Evolutionary conservation across 2,113 vertebrate genomes (phyloP).

Genomic region (Antigone vipio): DNA sequence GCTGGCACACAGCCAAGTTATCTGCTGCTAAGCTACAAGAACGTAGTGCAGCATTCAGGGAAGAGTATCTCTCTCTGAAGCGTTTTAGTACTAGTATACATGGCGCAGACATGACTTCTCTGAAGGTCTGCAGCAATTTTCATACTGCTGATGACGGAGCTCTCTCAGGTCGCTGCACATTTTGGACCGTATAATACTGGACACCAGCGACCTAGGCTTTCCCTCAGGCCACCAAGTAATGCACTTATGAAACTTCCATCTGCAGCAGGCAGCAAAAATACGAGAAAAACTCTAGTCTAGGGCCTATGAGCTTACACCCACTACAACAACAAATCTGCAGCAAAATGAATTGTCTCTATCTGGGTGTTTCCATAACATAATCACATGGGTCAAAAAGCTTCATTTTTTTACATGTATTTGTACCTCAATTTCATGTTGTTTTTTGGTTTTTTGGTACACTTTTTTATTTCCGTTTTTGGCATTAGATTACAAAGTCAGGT

Average conservation of each 20-base stretch:
- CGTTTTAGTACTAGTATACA: neutral
- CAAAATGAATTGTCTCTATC: neutral
- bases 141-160: neutral
- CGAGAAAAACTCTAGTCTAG: neutral
- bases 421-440: fast-evolving
- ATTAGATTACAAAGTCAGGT: neutral
- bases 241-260: neutral
- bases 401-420: neutral
- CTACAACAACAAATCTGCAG: neutral
- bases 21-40: neutral
- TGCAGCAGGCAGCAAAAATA: neutral
- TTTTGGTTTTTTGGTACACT: neutral
- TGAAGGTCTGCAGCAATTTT: neutral
- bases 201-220: neutral
- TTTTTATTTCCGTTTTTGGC: neutral
- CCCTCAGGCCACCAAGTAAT: neutral
- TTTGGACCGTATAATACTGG: neutral
- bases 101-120: neutral
- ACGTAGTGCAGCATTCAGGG: neutral
- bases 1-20: neutral
- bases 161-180: constrained; percentile 5
- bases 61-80: neutral
- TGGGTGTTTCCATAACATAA: neutral
- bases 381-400: neutral
- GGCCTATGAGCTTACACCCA: neutral